Evolutionary conservation across 2,113 vertebrate species (phyloP).

Genomic region (Excalfactoria chinensis): DNA sequence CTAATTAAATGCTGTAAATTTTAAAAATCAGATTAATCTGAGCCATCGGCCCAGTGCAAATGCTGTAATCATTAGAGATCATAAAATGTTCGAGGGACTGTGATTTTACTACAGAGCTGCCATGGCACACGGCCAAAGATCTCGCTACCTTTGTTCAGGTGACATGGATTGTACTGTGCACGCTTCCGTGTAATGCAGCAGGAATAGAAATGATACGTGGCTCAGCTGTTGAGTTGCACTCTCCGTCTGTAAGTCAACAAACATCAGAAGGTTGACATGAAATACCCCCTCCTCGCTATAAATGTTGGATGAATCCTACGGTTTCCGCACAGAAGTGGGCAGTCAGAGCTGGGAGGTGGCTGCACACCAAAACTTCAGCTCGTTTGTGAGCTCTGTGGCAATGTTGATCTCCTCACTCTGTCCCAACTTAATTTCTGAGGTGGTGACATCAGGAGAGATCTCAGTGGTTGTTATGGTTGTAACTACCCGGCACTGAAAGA

Average conservation of each 20-base stretch:
- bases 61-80: background rate
- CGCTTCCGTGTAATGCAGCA: background rate
- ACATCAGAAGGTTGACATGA: background rate
- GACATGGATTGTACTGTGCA: background rate
- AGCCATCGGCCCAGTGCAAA: conserved; percentile 3
- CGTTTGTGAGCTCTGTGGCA: background rate
- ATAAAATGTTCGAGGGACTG: background rate
- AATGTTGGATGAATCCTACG: background rate
- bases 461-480: background rate
- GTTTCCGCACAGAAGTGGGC: background rate
- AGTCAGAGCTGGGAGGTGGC: background rate
- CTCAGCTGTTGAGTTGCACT: background rate
- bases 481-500: background rate
- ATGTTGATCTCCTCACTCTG: background rate
- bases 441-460: background rate
- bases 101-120: background rate
- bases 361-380: background rate
- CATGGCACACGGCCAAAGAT: background rate
- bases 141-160: conserved; percentile 12
- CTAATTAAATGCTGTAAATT: conserved; percentile 21
- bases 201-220: background rate
- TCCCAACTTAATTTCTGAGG: background rate
- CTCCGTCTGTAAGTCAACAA: background rate
- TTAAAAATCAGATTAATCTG: conserved; percentile 26
- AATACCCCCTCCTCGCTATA: background rate